Conservation (phyloP, 2,113 vertebrate genomes). For the Etheostoma cragini region DNA sequence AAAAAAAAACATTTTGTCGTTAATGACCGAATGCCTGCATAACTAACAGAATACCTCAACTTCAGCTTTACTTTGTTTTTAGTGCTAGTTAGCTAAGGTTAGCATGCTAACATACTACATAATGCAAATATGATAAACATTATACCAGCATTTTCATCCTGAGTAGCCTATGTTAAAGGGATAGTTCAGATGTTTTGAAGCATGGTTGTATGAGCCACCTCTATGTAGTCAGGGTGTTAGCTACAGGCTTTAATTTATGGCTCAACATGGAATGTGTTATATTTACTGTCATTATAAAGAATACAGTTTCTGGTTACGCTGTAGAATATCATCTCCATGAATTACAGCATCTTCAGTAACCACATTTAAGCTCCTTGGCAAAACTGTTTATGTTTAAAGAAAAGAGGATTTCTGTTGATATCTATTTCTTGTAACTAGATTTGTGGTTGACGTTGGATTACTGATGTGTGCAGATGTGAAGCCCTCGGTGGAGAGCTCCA, state of each 20-base stretch:
- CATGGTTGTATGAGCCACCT: too few relatives aligned
- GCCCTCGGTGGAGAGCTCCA: conserved; percentile 49
- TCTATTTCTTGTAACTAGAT: background rate
- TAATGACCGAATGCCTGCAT: background rate
- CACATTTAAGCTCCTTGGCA: background rate
- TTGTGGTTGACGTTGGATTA: background rate
- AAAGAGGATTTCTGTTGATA: background rate
- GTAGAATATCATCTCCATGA: background rate
- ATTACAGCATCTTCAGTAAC: background rate
- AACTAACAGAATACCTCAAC: background rate
- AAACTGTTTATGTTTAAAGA: background rate
- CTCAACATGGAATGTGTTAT: background rate
- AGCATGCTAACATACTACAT: background rate
- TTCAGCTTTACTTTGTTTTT: background rate
- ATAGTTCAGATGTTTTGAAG: too few relatives aligned
- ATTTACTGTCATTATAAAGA: background rate
- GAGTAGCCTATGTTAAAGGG: too few relatives aligned
- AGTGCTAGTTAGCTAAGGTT: background rate
- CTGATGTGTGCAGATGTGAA: conserved; percentile 66
- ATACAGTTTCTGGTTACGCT: background rate
- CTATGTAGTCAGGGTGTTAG: too few relatives aligned
- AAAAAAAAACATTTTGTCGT: too few relatives aligned
- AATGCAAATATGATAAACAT: too few relatives aligned
- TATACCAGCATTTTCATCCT: too few relatives aligned
- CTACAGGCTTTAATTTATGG: too few relatives aligned